phyloP scores from a whole-genome alignment of 2,113 vertebrate genomes.

The Struthidea cinerea region DNA sequence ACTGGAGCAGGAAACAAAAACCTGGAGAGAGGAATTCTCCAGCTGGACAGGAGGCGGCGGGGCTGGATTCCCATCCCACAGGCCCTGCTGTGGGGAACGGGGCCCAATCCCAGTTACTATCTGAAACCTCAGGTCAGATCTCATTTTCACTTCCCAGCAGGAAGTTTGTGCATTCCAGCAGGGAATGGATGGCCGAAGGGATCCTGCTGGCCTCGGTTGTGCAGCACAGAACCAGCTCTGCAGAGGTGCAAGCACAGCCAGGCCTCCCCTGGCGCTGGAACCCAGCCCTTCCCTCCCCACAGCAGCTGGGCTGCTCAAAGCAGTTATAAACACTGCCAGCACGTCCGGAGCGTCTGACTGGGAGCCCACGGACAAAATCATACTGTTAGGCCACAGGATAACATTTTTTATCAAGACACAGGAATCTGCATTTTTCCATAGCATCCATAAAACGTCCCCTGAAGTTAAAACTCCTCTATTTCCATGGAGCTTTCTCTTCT shows the following conservation, averaged over 20 bases:
- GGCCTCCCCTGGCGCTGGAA: rapidly evolving
- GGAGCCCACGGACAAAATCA: not conserved
- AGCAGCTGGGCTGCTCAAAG: not conserved
- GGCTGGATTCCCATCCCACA: rapidly evolving
- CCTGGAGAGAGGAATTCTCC: not conserved
- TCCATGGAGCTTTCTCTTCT: not conserved
- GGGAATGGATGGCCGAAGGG: not conserved
- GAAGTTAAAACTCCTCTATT: too few species aligned
- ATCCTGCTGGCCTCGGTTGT: rapidly evolving
- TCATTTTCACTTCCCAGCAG: not conserved
- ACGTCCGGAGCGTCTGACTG: not conserved
- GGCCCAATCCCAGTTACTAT: rapidly evolving
- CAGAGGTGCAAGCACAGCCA: not conserved
- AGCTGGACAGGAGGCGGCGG: rapidly evolving
- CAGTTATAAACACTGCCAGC: not conserved
- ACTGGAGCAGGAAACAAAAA: not conserved
- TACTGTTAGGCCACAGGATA: not conserved
- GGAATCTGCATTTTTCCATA: not conserved
- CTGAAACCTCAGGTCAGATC: not conserved
- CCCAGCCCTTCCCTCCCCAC: not conserved
- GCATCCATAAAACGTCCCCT: conserved; percentile 8
- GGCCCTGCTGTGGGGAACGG: not conserved
- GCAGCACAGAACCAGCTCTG: not conserved
- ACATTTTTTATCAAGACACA: not conserved
- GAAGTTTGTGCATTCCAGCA: not conserved